Base-by-base conservation (phyloP, 2,113 vertebrate genomes). In the Pelusios castaneus region DNA sequence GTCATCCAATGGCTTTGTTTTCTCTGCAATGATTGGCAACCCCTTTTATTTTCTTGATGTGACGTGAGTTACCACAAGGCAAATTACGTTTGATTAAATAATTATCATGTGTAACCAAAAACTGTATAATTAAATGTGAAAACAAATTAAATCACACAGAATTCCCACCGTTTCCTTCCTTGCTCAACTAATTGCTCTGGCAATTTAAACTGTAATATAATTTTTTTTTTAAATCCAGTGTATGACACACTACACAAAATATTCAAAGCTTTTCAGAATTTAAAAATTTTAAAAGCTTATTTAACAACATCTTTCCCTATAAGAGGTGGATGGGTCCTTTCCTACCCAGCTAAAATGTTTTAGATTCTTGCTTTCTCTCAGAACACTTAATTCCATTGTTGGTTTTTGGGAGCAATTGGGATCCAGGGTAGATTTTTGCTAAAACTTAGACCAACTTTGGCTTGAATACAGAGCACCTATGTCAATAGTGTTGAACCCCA, bases 31-130 rank as follows among this genome's bases (percentile, higher is more conserved):
- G 85, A 96, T 80, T 94, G 95, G 89, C 91, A 82, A 82, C 27
- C 3, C 3, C 63, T 75, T 85, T 31, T 51, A 51, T 9, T 41
- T 27, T 56, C 51, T 34, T 17, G 56, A 77, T 90, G 54, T 89
- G 54, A 88, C 49, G 56, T 77, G 88, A 88, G 89, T 89, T 78
- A 92, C 55, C 58, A 90, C 84, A 4, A 7, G 90, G 79, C 31
- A 95, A 90, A 94, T 80, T 96, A 86, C n/a, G 58, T 90, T 87
- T 81, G 83, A 92, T 96, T 91, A 94, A 95, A 90, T 93, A 95
- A 96, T 91, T 93, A 94, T 85, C 93, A 89, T 80, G 11, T 84
- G 70, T 10, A 60, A 82, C 91, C 58, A 85, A 91, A 96, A 95
- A 93, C 90, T 92, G 91, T 63, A 63, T 67, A 85, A 55, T 80